Percentiles rank a stretch among this genome's conserved stretches.
phyloP scores from a whole-genome alignment of 2,888 invertebrate genomes.

The Scrobipalpa costella region DNA sequence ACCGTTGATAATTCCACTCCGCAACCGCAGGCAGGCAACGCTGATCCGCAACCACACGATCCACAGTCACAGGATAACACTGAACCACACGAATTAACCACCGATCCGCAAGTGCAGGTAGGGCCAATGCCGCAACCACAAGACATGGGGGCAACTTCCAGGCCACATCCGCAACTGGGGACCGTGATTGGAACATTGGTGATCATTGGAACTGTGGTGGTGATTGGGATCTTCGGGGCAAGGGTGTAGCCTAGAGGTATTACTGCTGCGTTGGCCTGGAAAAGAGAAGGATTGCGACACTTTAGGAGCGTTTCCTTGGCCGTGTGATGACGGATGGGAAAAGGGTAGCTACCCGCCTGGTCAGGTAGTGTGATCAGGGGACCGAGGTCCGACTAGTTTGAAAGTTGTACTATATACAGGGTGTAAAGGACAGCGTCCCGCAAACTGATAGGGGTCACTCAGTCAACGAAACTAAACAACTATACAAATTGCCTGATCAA shows the following conservation, averaged over 20 bases:
- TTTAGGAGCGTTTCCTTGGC: too few species aligned
- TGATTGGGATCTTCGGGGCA: conserved; percentile 20
- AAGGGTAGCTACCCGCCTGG: too few species aligned
- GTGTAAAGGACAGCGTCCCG: too few species aligned
- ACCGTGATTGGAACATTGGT: conserved; percentile 20
- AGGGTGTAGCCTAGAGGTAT: conserved; percentile 22
- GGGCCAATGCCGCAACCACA: neutral
- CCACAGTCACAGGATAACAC: neutral
- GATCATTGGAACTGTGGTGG: conserved; percentile 8
- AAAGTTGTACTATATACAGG: too few species aligned
- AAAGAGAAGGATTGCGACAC: conserved; percentile 13
- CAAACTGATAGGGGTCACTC: too few species aligned
- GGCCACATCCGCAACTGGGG: conserved; percentile 20
- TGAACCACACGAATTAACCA: neutral
- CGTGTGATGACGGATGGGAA: too few species aligned
- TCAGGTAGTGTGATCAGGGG: too few species aligned
- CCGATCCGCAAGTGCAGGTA: neutral
- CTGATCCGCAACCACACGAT: conserved; percentile 27
- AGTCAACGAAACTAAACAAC: too few species aligned
- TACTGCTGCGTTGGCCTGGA: conserved; percentile 25
- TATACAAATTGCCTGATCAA: too few species aligned
- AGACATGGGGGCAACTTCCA: neutral
- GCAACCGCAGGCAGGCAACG: conserved; percentile 19
- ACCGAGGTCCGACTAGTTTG: too few species aligned
- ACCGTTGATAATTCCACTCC: neutral